Conservation (phyloP, 2,113 vertebrate species). For the Maylandia zebra region DNA sequence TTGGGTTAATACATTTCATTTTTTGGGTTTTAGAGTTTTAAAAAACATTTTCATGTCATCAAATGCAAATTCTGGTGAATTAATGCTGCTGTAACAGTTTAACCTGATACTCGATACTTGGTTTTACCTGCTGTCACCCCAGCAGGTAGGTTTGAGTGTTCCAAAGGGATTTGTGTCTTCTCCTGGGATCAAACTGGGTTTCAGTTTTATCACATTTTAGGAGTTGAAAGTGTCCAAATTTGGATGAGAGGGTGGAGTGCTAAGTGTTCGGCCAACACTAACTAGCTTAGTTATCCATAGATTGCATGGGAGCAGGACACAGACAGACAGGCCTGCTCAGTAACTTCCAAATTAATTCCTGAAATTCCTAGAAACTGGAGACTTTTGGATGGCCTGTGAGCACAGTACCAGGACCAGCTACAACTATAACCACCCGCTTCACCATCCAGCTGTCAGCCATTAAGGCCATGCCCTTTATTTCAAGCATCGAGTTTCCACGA, state of each 20-base stretch:
- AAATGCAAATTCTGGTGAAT: not conserved
- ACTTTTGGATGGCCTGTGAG: accelerated
- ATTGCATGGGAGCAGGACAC: not conserved
- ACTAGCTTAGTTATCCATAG: not conserved
- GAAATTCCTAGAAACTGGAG: not conserved
- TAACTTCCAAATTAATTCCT: not conserved
- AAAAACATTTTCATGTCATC: not conserved
- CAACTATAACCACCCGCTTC: not conserved
- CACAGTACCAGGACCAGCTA: not conserved
- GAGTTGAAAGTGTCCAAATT: not conserved
- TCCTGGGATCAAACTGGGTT: not conserved
- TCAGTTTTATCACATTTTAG: not conserved
- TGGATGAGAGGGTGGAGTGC: not conserved
- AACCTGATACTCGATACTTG: accelerated
- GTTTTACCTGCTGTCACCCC: not conserved
- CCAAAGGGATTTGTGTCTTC: not conserved
- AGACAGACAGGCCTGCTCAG: not conserved
- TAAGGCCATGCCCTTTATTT: not conserved
- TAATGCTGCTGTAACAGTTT: not conserved
- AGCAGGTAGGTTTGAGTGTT: not conserved
- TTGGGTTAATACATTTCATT: not conserved
- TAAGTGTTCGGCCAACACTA: not conserved
- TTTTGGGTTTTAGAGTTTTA: not conserved
- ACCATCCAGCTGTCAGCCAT: not conserved
- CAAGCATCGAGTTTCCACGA: accelerated